phyloP scores from a whole-genome alignment of 2,888 invertebrate species.

The Panorpa germanica region DNA sequence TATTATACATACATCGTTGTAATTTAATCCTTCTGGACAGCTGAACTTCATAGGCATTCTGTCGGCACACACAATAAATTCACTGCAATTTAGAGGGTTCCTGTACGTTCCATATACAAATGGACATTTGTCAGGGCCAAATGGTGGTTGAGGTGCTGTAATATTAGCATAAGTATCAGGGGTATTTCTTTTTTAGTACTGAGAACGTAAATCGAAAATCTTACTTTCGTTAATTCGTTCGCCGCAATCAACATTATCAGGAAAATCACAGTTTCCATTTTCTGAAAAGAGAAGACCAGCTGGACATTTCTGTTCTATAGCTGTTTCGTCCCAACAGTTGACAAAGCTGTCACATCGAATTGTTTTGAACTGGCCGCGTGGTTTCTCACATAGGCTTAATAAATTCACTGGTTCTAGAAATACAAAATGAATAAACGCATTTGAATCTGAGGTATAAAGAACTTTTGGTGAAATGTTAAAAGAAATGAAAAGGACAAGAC shows the following conservation, averaged over 20 bases:
- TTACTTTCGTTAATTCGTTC: conserved; percentile 22
- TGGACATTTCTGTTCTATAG: conserved; percentile 45
- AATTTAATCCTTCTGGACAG: conserved; percentile 41
- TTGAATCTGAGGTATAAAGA: no score
- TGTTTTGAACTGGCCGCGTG: conserved; percentile 41
- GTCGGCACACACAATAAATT: conserved; percentile 43
- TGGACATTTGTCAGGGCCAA: conserved; percentile 30
- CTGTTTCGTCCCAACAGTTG: conserved; percentile 53
- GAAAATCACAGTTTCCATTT: conserved; percentile 40
- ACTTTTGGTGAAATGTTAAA: no score
- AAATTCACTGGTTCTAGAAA: conserved; percentile 21
- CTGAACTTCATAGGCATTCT: conserved; percentile 35
- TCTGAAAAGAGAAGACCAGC: conserved; percentile 37
- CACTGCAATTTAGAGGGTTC: conserved; percentile 37
- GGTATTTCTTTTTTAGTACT: background rate
- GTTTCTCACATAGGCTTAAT: conserved; percentile 25
- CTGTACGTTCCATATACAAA: conserved; percentile 39
- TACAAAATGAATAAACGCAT: no score
- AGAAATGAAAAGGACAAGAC: no score
- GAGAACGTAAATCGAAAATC: no score
- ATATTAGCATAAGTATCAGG: conserved; percentile 1
- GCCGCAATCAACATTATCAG: conserved; percentile 40
- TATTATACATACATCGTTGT: conserved; percentile 31
- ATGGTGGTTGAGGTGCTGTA: conserved; percentile 7
- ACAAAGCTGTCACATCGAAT: conserved; percentile 39